phyloP scores from a whole-genome alignment of 2,888 invertebrate genomes.

The Caenorhabditis plicata region DNA sequence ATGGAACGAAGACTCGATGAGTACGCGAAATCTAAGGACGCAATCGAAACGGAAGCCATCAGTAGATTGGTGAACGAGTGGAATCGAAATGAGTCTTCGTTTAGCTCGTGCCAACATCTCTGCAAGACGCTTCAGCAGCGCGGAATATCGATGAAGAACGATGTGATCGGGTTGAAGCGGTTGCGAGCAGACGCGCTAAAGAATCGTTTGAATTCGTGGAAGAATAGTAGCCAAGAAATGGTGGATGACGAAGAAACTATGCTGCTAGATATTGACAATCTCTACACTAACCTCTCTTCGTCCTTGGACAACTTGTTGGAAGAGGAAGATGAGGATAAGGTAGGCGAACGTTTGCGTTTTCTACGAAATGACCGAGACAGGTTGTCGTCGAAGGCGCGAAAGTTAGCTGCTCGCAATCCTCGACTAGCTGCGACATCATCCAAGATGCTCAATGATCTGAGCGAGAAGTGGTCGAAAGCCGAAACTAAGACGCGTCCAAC shows the following conservation, averaged over 20 bases:
- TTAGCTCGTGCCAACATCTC: conserved; percentile 8
- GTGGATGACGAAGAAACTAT: conserved; percentile 47
- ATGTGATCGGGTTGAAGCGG: conserved; percentile 31
- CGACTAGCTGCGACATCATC: conserved; percentile 29
- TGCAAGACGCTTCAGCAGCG: conserved; percentile 6
- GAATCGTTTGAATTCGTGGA: conserved; percentile 43
- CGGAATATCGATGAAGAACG: conserved; percentile 28
- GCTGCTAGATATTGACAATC: conserved; percentile 47
- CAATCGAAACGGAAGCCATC: conserved; percentile 31
- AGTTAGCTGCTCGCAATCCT: conserved; percentile 42
- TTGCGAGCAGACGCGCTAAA: conserved; percentile 44
- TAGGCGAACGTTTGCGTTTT: conserved; percentile 40
- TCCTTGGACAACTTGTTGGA: conserved; percentile 21
- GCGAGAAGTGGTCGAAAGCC: conserved; percentile 31
- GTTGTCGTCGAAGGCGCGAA: conserved; percentile 38
- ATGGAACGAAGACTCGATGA: conserved; percentile 36
- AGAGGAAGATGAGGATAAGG: conserved; percentile 23
- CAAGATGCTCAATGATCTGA: conserved; percentile 14
- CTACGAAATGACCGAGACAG: conserved; percentile 44
- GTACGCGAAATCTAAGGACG: conserved; percentile 29
- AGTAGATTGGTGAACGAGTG: conserved; percentile 40
- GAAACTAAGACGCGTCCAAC: conserved; percentile 24
- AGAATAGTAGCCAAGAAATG: conserved; percentile 44
- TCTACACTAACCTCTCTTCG: too few relatives aligned
- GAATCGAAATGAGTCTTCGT: conserved; percentile 45